Base-by-base conservation (phyloP, 2,888 invertebrate genomes). In the Parnassius glacialis region DNA sequence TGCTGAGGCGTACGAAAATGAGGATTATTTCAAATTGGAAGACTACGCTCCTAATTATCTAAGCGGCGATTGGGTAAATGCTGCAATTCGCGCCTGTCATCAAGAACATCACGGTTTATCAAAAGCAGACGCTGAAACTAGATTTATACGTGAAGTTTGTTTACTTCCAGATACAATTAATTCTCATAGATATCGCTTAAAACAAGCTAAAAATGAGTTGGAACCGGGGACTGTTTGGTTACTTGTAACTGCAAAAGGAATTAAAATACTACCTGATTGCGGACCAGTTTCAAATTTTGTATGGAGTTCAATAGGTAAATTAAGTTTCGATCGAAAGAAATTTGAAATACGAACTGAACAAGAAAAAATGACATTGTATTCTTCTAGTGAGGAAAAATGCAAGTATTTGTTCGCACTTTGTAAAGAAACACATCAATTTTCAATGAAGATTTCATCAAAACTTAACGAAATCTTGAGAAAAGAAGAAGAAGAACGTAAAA, bases 301-400 rank as follows among this genome's bases (percentile, higher is more conserved):
- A 63, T 99, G 99, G 99, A 96, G 97, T 75, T 96, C 97, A 73
- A 99, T 99, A 68, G 97, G 97, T 68, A 98, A 98, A 89, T 92
- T 99, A 16, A 97, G 97, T 83, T 99, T 98, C 85, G 98, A 99
- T 93, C 94, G 98, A 78, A 98, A 98, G 89, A 99, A 98, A 87
- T 98, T 99, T 87, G 98, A 98, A 90, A 97, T 99, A 74, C 95
- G 97, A 66, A 96, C 97, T 10, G 96, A 96, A 62, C 97, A 97
- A 76, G 96, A 95, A 73, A 96, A 96, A 80, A 95, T 97, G 70
- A 97, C 96, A 1, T 93, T 98, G 68, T 99, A 97, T 87, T 97
- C 98, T 3, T 95, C 95, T 60, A 97, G 95, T 80, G 99, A 99
- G 86, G 97, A 97, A 80, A 98, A 98, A 87, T 97, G 98, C 81